A percentile compares a stretch with the other conserved stretches of the same genome.
phyloP scores from a whole-genome alignment of 2,888 invertebrate genomes.

The Heliconius erato region DNA sequence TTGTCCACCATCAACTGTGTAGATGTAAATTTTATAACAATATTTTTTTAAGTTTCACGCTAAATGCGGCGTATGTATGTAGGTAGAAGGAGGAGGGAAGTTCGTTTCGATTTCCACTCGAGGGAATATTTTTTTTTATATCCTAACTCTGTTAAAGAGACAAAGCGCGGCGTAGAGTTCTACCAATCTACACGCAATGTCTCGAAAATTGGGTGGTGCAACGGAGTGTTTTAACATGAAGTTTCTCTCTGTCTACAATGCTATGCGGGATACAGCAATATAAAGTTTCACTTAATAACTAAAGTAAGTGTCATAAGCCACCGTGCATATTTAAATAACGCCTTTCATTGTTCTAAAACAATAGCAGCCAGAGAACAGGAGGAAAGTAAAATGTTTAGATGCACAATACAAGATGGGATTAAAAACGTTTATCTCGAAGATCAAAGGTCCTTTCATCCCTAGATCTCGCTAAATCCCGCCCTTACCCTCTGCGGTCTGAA shows the following conservation, averaged over 20 bases:
- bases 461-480: slow-evolving; percentile 40
- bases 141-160: too few species aligned
- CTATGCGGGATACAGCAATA: neutral
- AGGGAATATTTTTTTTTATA: too few species aligned
- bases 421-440: slow-evolving; percentile 48
- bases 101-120: too few species aligned
- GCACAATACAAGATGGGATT: slow-evolving; percentile 40
- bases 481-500: slow-evolving; percentile 40
- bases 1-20: too few species aligned
- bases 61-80: too few species aligned
- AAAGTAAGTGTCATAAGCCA: neutral
- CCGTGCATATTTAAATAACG: slow-evolving; percentile 2
- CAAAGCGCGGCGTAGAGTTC: too few species aligned
- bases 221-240: too few species aligned
- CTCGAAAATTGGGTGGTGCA: too few species aligned
- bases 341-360: neutral
- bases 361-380: neutral
- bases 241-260: neutral
- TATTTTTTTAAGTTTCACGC: too few species aligned
- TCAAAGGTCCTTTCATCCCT: slow-evolving; percentile 46
- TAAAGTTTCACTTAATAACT: neutral
- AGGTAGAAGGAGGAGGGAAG: too few species aligned
- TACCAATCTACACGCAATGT: too few species aligned
- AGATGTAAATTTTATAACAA: too few species aligned
- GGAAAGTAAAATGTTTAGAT: slow-evolving; percentile 33